These are phyloP conservation scores for Epirrita christyi DNA, from an alignment of 2,888 invertebrate genomes.

Conservation along the genomic window DNA sequence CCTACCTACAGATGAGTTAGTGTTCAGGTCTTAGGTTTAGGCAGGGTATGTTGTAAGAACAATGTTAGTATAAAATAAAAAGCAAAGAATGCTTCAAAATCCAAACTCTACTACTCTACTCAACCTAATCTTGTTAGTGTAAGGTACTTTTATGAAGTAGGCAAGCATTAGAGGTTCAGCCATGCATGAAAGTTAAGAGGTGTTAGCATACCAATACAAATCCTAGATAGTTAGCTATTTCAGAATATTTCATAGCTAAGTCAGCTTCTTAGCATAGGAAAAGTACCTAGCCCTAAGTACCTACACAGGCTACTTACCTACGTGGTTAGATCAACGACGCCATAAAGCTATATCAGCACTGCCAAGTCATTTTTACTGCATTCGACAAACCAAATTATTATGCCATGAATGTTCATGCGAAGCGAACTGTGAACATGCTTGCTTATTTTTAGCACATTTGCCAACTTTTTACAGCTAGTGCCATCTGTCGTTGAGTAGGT, in stretches of 20 bases:
- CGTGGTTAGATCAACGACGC: constrained; percentile 31
- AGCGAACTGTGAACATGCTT: constrained; percentile 1
- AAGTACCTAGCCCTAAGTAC: not conserved
- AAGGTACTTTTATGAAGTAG: not conserved
- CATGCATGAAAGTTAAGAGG: constrained; percentile 10
- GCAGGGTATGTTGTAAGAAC: no score
- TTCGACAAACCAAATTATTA: constrained; percentile 32
- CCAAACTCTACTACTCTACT: no score
- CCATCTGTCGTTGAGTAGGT: constrained; percentile 55
- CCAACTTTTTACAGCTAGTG: constrained; percentile 42
- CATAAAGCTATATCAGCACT: constrained; percentile 32
- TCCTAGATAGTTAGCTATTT: not conserved
- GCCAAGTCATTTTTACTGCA: constrained; percentile 32
- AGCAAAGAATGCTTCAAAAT: not conserved
- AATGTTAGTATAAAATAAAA: not conserved
- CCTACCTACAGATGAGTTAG: no score
- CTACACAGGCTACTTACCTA: not conserved
- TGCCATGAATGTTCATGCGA: constrained; percentile 24
- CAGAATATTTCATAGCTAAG: not conserved
- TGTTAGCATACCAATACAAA: not conserved
- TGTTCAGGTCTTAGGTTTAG: no score
- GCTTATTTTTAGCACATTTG: constrained; percentile 21
- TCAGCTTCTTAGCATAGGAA: not conserved
- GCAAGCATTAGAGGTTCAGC: not conserved
- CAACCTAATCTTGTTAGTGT: not conserved